Base-by-base conservation (phyloP, 2,888 invertebrate species). In the Sabatieria punctata region DNA sequence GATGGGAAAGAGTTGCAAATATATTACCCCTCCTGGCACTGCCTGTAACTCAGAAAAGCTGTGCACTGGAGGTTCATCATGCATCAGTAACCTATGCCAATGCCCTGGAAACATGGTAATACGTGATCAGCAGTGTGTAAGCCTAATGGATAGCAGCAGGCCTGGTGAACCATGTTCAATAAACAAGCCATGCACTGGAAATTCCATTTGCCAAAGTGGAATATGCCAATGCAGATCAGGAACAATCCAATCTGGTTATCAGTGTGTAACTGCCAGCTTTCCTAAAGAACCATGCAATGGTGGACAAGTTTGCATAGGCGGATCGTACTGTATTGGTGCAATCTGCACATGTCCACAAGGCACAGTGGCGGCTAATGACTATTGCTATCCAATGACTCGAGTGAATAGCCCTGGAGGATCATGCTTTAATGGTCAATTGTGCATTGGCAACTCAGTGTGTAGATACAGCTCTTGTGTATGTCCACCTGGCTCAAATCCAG, bases 261-360 rank as follows among this genome's bases (percentile, higher is more conserved):
- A 21, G 19, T 38, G 38, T 38, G 38, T 21, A n/a, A 38, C 11
- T 13, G 8, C 8, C 11, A 33, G 30, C 21, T 4, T 18, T 21
- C 45, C 48, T 6, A 36, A 33, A 2, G 26, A 15, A 19, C 4
- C 24, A 13, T 48, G 48, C 26, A 23, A 8, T 13, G 13, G 19
- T 2, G 45, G 41, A 6, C 18, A 48, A 19, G 11, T 48, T 2
- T 48, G 48, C 41, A 46, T 35, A 27, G 48, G 48, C 23, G 48
- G 48, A 3, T 45, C 48, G 18, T 33, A n/a, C 18, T 48, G 48
- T 22, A 2, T 27, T 15, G 25, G 27, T 13, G 4, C 8, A 15
- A 19, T 38, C n/a, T 48, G 48, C 38, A n/a, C 15, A 2, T 48
- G 48, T 27, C 45, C 48, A 21, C 33, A 21, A 15, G 43, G 40